Conservation (phyloP, 1,140 invertebrate genomes). For the Solenopsis fugax region DNA sequence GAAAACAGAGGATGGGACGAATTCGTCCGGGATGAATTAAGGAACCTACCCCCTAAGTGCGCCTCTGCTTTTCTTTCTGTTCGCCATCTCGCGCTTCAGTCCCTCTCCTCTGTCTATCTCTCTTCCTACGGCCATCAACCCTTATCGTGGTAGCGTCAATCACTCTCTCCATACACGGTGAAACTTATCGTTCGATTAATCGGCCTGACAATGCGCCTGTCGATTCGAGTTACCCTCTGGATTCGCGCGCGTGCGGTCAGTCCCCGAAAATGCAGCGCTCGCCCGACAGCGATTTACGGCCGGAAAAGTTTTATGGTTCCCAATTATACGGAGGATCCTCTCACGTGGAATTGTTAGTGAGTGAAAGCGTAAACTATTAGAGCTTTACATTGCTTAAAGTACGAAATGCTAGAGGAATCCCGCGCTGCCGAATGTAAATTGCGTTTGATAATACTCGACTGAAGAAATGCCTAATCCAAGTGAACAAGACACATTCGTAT, state of each 20-base stretch:
- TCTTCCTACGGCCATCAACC: constrained; percentile 70
- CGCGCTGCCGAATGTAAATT: not conserved
- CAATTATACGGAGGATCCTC: constrained; percentile 57
- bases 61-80: constrained; percentile 55
- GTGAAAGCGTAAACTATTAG: constrained; percentile 37
- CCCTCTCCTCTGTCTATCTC: constrained; percentile 18
- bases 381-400: not conserved
- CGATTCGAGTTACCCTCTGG: constrained; percentile 72
- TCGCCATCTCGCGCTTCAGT: constrained; percentile 31
- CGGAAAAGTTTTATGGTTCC: constrained; percentile 61
- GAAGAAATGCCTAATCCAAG: not conserved
- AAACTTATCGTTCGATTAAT: constrained; percentile 79
- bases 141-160: constrained; percentile 78
- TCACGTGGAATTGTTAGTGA: constrained; percentile 54
- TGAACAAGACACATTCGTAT: not conserved
- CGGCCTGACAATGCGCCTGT: constrained; percentile 77
- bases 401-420: not conserved
- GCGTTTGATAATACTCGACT: not conserved
- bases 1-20: constrained; percentile 38
- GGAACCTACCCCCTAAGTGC: constrained; percentile 60
- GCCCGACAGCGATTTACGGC: constrained; percentile 52
- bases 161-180: constrained; percentile 71
- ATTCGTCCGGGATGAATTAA: constrained; percentile 68
- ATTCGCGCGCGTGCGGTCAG: constrained; percentile 65
- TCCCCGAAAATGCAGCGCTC: constrained; percentile 51